A percentile compares a stretch with the other conserved stretches of the same genome.
Evolutionary conservation across 92 coral and sea anemone species (phyloP).

Genomic region (Palythoa grandis): DNA sequence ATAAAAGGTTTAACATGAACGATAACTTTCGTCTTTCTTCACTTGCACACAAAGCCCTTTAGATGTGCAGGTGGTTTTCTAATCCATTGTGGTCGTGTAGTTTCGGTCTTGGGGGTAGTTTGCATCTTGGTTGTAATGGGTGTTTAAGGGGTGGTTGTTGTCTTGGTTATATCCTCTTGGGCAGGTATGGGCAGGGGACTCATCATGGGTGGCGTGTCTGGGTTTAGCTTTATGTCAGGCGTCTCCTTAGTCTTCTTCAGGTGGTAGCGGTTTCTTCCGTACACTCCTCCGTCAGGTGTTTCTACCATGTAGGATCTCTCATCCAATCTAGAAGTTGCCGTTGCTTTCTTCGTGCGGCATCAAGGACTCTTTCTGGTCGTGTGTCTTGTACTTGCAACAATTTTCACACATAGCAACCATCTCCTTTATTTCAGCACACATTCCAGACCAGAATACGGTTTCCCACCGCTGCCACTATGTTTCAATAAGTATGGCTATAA

Average conservation of each 20-base stretch:
- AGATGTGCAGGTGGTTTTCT: slow-evolving; percentile 28
- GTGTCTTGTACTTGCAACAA: too few species aligned
- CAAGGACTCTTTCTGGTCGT: too few species aligned
- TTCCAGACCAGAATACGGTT: too few species aligned
- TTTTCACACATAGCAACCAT: too few species aligned
- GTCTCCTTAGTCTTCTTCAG: slow-evolving; percentile 10
- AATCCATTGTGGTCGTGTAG: slow-evolving; percentile 13
- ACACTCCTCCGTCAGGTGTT: background rate
- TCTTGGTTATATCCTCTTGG: slow-evolving; percentile 19
- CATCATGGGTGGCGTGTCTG: slow-evolving; percentile 5
- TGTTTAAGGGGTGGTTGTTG: background rate
- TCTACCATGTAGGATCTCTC: slow-evolving; percentile 17
- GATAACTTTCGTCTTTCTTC: background rate
- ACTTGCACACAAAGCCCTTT: slow-evolving; percentile 22
- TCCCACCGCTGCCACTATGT: too few species aligned
- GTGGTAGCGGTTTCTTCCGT: slow-evolving; percentile 32
- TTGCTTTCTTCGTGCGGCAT: background rate
- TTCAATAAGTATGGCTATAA: too few species aligned
- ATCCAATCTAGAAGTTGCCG: slow-evolving; percentile 19
- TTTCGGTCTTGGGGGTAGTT: background rate
- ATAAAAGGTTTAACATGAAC: slow-evolving; percentile 15
- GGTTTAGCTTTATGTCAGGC: slow-evolving; percentile 21
- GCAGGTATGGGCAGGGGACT: slow-evolving; percentile 7
- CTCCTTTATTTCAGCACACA: too few species aligned
- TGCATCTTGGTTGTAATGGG: background rate